Evolutionary conservation across 2,888 invertebrate species (phyloP).

Genomic region (Callosobruchus maculatus): DNA sequence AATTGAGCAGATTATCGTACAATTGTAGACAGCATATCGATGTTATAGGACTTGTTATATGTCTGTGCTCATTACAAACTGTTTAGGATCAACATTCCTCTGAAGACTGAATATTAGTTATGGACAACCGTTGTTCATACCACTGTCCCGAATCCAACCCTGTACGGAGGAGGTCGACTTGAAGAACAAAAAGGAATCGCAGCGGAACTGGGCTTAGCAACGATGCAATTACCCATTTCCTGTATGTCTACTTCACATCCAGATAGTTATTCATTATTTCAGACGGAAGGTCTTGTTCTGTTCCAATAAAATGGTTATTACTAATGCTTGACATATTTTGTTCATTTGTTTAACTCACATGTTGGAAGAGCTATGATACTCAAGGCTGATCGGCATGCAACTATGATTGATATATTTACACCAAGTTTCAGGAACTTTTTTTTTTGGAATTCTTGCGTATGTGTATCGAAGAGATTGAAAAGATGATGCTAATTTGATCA

Average conservation of each 20-base stretch:
- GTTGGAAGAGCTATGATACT: background rate
- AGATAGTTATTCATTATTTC: slow-evolving; percentile 6
- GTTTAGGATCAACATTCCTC: no score
- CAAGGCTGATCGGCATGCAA: no score
- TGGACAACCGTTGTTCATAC: background rate
- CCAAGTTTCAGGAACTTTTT: no score
- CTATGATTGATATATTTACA: no score
- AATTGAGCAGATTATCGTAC: no score
- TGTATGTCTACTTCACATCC: slow-evolving; percentile 25
- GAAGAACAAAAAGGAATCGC: slow-evolving; percentile 39
- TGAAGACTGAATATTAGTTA: no score
- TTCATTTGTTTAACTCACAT: background rate
- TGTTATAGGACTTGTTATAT: no score
- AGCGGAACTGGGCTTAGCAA: slow-evolving; percentile 14
- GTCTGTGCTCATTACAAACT: no score
- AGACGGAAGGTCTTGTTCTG: background rate
- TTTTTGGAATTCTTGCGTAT: no score
- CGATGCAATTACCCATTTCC: slow-evolving; percentile 45
- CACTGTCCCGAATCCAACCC: background rate
- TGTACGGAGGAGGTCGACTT: slow-evolving; percentile 7
- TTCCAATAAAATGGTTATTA: background rate
- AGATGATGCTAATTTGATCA: no score
- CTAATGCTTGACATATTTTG: background rate
- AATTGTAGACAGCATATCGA: no score
- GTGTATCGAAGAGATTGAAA: no score